Evolutionary conservation across 1,140 invertebrate genomes (phyloP).

Genomic region (Drosophila setifemur): DNA sequence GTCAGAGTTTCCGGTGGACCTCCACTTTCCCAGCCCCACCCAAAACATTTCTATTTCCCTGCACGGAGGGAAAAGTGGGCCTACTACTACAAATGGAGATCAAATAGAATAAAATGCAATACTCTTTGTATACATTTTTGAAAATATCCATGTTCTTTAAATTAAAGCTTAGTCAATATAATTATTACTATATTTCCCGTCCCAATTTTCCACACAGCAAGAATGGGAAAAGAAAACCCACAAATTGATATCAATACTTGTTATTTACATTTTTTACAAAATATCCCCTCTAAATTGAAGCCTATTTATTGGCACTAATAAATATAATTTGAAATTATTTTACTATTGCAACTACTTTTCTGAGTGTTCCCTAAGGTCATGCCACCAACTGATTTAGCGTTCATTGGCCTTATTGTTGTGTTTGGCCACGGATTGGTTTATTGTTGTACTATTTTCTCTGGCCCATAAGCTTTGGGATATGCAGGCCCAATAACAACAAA

Average conservation of each 20-base stretch:
- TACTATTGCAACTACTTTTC: neutral
- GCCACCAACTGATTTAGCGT: constrained; percentile 6
- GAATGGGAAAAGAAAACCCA: no score
- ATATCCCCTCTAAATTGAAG: neutral
- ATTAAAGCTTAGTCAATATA: no score
- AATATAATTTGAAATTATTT: neutral
- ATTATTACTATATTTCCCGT: no score
- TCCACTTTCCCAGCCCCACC: neutral
- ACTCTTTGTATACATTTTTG: no score
- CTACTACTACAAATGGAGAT: no score
- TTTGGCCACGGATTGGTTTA: constrained; percentile 60
- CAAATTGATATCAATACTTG: no score
- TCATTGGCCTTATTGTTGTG: constrained; percentile 30
- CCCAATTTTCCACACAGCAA: no score
- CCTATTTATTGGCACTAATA: no score
- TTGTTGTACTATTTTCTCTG: constrained; percentile 30
- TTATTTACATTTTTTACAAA: no score
- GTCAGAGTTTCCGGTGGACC: constrained; percentile 37
- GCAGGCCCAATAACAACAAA: constrained; percentile 13
- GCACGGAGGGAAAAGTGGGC: neutral
- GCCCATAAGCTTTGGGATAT: constrained; percentile 25
- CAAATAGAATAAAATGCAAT: no score
- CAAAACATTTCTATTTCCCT: neutral
- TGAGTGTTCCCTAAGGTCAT: neutral
- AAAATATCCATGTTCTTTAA: no score